phyloP scores from a whole-genome alignment of 2,888 invertebrate genomes.

The Hirudinaria manillensis region DNA sequence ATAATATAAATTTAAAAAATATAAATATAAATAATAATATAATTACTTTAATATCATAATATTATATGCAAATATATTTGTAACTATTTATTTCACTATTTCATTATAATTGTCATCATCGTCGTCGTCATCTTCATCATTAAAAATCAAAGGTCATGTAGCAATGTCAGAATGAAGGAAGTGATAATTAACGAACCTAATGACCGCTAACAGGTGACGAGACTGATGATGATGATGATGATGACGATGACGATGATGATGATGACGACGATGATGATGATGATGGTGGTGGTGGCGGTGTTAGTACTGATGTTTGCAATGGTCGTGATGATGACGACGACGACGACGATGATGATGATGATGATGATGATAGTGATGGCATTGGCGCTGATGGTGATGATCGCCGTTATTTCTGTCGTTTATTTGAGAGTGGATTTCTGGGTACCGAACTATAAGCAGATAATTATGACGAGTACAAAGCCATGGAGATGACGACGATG shows the following conservation, averaged over 20 bases:
- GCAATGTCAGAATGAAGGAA: no score
- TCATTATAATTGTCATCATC: not conserved
- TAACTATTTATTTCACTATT: no score
- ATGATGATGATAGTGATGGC: not conserved
- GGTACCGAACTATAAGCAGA: no score
- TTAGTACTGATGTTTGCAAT: not conserved
- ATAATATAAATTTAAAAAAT: no score
- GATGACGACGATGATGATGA: slow-evolving; percentile 17
- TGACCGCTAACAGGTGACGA: no score
- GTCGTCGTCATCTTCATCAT: not conserved
- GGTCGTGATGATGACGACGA: not conserved
- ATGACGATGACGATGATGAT: slow-evolving; percentile 9
- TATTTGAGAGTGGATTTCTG: no score
- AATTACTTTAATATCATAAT: no score
- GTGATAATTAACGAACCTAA: no score
- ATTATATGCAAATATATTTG: no score
- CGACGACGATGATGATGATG: not conserved
- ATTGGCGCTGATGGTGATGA: not conserved
- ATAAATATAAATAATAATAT: no score
- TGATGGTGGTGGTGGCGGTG: not conserved
- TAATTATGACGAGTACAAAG: not conserved
- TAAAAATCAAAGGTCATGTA: not conserved
- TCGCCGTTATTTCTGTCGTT: no score
- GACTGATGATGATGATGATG: slow-evolving; percentile 12
- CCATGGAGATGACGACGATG: slow-evolving; percentile 4